Conservation (phyloP, 2,888 invertebrate species). For the Catocala fraxini region DNA sequence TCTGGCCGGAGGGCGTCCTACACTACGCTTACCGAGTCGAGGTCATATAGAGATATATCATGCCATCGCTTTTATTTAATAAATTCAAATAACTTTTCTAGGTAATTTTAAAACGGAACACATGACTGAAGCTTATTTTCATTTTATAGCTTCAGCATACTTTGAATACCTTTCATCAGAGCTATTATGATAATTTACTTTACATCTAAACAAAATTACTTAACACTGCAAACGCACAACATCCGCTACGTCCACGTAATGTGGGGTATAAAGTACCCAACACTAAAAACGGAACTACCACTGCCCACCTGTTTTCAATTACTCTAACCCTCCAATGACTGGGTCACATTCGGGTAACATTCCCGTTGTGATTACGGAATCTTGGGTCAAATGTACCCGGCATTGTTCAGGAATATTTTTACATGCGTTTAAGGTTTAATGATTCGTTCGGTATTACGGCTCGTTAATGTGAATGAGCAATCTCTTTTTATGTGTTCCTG, state of each 20-base stretch:
- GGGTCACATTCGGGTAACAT: slow-evolving; percentile 52
- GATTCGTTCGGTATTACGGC: slow-evolving; percentile 45
- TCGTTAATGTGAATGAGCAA: slow-evolving; percentile 48
- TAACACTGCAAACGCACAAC: background rate
- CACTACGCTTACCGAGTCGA: no score
- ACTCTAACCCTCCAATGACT: slow-evolving; percentile 51
- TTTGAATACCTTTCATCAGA: no score
- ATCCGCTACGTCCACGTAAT: slow-evolving; percentile 17
- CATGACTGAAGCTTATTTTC: no score
- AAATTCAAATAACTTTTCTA: no score
- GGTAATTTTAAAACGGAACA: no score
- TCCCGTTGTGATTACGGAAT: slow-evolving; percentile 62
- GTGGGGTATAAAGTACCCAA: slow-evolving; percentile 30
- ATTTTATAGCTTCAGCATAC: no score
- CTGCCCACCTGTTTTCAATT: slow-evolving; percentile 53
- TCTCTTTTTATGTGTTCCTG: slow-evolving; percentile 47
- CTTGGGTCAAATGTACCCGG: slow-evolving; percentile 50
- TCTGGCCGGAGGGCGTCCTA: no score
- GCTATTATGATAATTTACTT: no score
- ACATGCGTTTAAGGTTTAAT: slow-evolving; percentile 52
- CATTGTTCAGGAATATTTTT: slow-evolving; percentile 60
- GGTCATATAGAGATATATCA: no score
- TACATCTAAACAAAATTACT: no score
- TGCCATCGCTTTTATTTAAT: no score
- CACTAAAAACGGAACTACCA: slow-evolving; percentile 36